Evolutionary conservation across 35 echinoderm and acorn worm species (phyloP).

Genomic region (Apostichopus californicus): DNA sequence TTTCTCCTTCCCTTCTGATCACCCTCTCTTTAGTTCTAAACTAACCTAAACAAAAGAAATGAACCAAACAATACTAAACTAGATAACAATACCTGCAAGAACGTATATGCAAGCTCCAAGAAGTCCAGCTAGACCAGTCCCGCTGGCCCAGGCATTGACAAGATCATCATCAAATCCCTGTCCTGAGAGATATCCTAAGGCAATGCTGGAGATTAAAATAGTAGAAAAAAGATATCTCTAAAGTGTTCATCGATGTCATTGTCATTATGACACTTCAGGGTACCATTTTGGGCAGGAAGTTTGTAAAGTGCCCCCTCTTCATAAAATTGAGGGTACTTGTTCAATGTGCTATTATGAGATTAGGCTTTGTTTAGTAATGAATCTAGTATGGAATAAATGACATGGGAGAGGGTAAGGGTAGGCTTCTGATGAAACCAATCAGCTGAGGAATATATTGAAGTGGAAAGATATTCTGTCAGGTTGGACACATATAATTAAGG

Average conservation of each 20-base stretch:
- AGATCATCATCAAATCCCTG: slow-evolving; percentile 73
- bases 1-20: not conserved
- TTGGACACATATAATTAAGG: too few species aligned
- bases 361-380: too few species aligned
- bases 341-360: too few species aligned
- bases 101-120: slow-evolving; percentile 69
- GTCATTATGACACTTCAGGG: too few species aligned
- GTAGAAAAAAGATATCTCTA: not conserved
- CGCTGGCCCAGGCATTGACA: slow-evolving; percentile 91
- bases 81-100: slow-evolving; percentile 62
- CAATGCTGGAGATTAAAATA: slow-evolving; percentile 51
- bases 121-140: slow-evolving; percentile 79
- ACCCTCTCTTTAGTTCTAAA: not conserved
- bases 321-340: too few species aligned
- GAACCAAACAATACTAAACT: not conserved
- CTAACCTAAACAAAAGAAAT: not conserved
- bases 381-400: too few species aligned
- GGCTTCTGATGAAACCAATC: too few species aligned
- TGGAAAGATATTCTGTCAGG: too few species aligned
- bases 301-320: not conserved
- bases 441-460: too few species aligned
- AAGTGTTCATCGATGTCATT: not conserved
- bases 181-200: slow-evolving; percentile 76
- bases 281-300: too few species aligned
- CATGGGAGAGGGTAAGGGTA: too few species aligned